Percentiles rank a stretch among this genome's conserved stretches.
Evolutionary conservation across 2,113 vertebrate genomes (phyloP).

Genomic region (Amphiprion percula): DNA sequence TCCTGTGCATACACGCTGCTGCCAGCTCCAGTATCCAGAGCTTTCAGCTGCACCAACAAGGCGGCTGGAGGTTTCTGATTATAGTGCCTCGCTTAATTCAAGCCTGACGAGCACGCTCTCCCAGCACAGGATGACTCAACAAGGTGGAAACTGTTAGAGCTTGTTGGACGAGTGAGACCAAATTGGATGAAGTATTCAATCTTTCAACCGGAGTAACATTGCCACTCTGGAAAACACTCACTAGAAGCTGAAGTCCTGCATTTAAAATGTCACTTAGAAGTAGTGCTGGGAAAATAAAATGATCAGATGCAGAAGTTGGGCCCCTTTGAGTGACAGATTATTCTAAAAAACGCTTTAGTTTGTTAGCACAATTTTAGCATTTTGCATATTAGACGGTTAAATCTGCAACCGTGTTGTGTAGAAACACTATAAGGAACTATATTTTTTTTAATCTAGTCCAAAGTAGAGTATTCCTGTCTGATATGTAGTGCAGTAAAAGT

Average conservation of each 20-base stretch:
- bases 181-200: constrained; percentile 8
- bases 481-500: too few relatives aligned
- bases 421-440: too few relatives aligned
- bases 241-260: background rate
- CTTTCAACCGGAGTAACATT: background rate
- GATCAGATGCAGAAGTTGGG: too few relatives aligned
- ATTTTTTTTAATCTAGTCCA: too few relatives aligned
- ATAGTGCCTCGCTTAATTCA: constrained; percentile 44
- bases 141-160: constrained; percentile 43
- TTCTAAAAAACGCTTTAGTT: too few relatives aligned
- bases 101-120: constrained; percentile 41
- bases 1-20: constrained; percentile 12
- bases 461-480: too few relatives aligned
- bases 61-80: constrained; percentile 51
- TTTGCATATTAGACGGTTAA: background rate
- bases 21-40: constrained; percentile 53
- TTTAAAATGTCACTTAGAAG: background rate
- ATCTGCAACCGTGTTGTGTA: background rate
- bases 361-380: too few relatives aligned
- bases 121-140: constrained; percentile 34
- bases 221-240: background rate
- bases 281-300: too few relatives aligned
- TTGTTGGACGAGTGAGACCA: constrained; percentile 19
- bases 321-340: too few relatives aligned
- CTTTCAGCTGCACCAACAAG: constrained; percentile 37